Percentiles rank a stretch among this genome's conserved stretches.
These are phyloP conservation scores for Xiphydria camelus DNA, from an alignment of 2,888 invertebrate species.

Conservation along the genomic window DNA sequence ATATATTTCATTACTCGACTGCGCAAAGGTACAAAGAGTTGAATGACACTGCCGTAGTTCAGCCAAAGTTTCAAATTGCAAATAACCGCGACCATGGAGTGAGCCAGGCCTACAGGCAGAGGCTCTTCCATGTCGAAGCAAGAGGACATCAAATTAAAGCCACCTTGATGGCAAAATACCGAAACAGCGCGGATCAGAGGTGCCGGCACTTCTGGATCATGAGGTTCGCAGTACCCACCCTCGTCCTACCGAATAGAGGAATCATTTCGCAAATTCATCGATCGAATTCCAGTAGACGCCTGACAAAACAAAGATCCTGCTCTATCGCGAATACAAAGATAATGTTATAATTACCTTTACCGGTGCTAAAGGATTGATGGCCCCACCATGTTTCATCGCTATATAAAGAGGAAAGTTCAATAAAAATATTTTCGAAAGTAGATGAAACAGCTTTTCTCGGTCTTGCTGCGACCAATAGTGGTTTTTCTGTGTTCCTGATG, in stretches of 20 bases:
- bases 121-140: constrained; percentile 81
- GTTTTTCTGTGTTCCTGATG: constrained; percentile 9
- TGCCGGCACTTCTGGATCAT: constrained; percentile 91
- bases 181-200: constrained; percentile 90
- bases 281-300: too few relatives aligned
- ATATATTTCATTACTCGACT: constrained; percentile 88
- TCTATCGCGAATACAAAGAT: background rate
- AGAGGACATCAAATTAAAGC: constrained; percentile 82
- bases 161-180: constrained; percentile 89
- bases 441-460: constrained; percentile 84
- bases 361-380: constrained; percentile 56
- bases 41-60: constrained; percentile 87
- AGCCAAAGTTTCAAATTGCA: constrained; percentile 93
- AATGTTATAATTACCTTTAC: constrained; percentile 45
- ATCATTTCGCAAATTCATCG: too few relatives aligned
- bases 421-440: constrained; percentile 86
- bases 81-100: constrained; percentile 88
- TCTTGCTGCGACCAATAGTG: constrained; percentile 76
- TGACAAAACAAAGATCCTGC: too few relatives aligned
- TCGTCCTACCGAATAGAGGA: constrained; percentile 71
- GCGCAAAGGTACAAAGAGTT: constrained; percentile 84
- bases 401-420: constrained; percentile 88
- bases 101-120: constrained; percentile 85
- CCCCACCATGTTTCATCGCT: constrained; percentile 80
- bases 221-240: constrained; percentile 85